Evolutionary conservation across 53 echinoderm and acorn worm species (phyloP).

Genomic region (Astropecten irregularis): DNA sequence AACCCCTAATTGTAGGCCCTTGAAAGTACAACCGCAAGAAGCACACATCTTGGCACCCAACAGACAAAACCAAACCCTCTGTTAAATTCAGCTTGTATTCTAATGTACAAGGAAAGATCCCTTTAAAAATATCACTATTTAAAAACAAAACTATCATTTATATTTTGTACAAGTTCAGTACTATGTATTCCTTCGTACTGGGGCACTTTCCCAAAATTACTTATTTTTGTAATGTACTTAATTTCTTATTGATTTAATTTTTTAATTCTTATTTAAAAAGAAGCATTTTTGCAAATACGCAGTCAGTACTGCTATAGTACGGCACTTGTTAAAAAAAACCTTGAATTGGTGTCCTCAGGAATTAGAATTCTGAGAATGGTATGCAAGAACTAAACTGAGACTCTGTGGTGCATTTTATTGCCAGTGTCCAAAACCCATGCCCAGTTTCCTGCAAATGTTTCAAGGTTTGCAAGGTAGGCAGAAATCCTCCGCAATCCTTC

Average conservation of each 20-base stretch:
- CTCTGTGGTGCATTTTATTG: no score
- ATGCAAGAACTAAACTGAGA: no score
- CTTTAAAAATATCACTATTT: conserved; percentile 38
- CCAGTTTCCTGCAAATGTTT: no score
- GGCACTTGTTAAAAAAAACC: conserved; percentile 44
- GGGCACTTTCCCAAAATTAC: conserved; percentile 35
- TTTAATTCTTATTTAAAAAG: background rate
- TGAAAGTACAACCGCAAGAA: no score
- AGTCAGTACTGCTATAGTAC: conserved; percentile 54
- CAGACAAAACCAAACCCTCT: no score
- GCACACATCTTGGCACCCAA: background rate
- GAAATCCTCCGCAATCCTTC: no score
- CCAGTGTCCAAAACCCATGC: no score
- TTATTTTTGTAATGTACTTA: no score
- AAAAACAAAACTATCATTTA: conserved; percentile 52
- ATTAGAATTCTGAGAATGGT: no score
- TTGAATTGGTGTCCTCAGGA: no score
- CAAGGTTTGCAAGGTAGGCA: no score
- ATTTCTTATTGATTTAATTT: background rate
- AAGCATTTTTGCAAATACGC: conserved; percentile 22
- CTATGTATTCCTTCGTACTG: conserved; percentile 46
- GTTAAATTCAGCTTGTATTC: conserved; percentile 20
- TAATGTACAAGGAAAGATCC: conserved; percentile 45
- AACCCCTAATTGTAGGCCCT: no score
- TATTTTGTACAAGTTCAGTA: conserved; percentile 48